A percentile compares a stretch with the other conserved stretches of the same genome.
Evolutionary conservation across 2,113 vertebrate species (phyloP).

Genomic region (Meleagris gallopavo): DNA sequence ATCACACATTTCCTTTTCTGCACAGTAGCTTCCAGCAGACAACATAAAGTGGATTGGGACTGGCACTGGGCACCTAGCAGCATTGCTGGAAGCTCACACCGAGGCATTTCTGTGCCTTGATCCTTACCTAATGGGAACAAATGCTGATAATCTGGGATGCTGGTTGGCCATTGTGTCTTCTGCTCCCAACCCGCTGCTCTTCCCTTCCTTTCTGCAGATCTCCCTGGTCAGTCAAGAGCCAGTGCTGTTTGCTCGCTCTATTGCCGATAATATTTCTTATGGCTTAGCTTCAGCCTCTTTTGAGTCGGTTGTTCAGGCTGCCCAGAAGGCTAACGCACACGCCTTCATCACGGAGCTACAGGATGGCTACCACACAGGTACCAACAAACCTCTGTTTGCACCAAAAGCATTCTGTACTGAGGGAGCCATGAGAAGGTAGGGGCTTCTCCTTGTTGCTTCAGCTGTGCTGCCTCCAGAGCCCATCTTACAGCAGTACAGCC

Average conservation of each 20-base stretch:
- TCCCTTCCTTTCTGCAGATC: conserved; percentile 77
- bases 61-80: neutral
- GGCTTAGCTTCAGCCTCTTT: conserved; percentile 83
- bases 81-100: neutral
- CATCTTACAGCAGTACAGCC: fast-evolving
- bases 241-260: conserved; percentile 90
- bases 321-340: conserved; percentile 90
- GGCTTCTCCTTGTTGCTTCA: neutral
- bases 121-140: neutral
- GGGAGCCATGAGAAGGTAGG: neutral
- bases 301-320: conserved; percentile 84
- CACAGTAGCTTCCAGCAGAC: neutral
- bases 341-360: conserved; percentile 87
- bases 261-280: conserved; percentile 91
- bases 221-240: conserved; percentile 95
- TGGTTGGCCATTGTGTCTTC: fast-evolving
- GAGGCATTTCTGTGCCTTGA: neutral
- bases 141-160: fast-evolving
- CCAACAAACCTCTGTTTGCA: neutral
- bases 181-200: neutral
- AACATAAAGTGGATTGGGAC: neutral
- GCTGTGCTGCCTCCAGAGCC: neutral
- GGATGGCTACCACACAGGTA: conserved; percentile 91
- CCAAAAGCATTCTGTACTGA: neutral
- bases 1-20: neutral